These are phyloP conservation scores for Patiria pectinifera DNA, from an alignment of 53 echinoderm and acorn worm genomes.

Conservation along the genomic window DNA sequence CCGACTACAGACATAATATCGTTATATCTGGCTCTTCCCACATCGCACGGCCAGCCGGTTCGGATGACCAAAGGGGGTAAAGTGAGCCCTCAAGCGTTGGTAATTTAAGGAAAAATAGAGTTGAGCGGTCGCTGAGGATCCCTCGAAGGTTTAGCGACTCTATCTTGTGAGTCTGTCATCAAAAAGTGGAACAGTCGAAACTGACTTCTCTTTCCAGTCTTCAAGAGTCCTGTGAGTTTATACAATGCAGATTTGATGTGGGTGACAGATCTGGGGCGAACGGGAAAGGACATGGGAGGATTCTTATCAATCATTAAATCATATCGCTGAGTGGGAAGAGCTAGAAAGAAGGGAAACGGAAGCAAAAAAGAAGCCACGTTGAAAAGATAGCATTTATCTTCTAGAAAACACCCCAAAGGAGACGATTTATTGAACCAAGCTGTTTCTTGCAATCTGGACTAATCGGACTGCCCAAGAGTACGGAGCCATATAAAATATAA, in stretches of 20 bases:
- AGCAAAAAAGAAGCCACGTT: no score
- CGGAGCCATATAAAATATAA: no score
- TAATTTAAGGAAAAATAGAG: background rate
- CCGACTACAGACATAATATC: background rate
- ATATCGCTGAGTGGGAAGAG: no score
- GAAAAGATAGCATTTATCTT: no score
- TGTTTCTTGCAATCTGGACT: no score
- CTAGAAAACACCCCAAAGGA: no score
- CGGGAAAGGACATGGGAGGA: background rate
- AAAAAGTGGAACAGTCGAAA: background rate
- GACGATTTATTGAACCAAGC: no score
- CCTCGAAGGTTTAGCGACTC: no score
- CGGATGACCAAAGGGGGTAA: background rate
- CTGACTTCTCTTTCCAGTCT: background rate
- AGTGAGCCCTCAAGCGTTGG: slow-evolving; percentile 20
- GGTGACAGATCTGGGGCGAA: background rate
- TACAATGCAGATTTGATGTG: background rate
- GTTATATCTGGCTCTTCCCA: background rate
- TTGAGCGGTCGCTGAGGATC: background rate
- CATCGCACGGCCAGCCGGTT: background rate
- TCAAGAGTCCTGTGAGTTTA: background rate
- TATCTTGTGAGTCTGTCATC: background rate
- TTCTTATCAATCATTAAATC: no score
- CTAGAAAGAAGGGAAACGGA: no score
- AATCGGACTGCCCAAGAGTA: no score